Base-by-base conservation (phyloP, 2,888 invertebrate species). In the Zygogramma bicolorata region DNA sequence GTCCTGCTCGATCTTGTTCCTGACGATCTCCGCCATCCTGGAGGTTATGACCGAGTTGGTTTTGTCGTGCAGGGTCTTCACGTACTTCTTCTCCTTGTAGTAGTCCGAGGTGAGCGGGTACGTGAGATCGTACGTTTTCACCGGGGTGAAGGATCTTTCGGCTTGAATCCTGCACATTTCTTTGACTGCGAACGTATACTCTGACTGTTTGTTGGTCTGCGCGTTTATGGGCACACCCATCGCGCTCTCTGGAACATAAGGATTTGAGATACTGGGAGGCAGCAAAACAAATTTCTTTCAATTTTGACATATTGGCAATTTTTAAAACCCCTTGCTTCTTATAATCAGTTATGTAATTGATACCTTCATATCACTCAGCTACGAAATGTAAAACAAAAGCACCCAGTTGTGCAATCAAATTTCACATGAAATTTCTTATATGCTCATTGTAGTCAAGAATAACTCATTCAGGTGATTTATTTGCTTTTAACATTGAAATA, bases 181-280 rank as follows among this genome's bases (percentile, higher is more conserved):
- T 85, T 92, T 91, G 40, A 95, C 92, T 5, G 94, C 92, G 80
- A 89, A 88, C 0, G 94, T 93, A 83, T 95, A 95, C 78, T 91
- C 90, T 0, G 93, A 93, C 75, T 93, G 89, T 4, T 88, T 88
- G 81, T 93, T 88, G 8, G 87, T 87, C 85, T 96, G 95, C 0
- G 95, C 94, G 82, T 94, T 88, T 0, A 94, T 87, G 29, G 90
- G 89, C 6, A 91, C 90, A 0, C 95, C 96, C 96, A 96, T 96
- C 5, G 96, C 93, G 7, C 94, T 92, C 87, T 96, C 95, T 94
- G 15, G 7, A 53, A 53, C 6, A n/a, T n/a, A n/a, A 53, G 25
- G 10, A 1, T 3, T 10, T 10, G 38, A n/a, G n/a, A n/a, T n/a
- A n/a, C n/a, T n/a, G n/a, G n/a, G n/a, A n/a, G n/a, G n/a, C n/a